Conservation (phyloP, 1,140 invertebrate genomes). For the Drosophila athabasca region DNA sequence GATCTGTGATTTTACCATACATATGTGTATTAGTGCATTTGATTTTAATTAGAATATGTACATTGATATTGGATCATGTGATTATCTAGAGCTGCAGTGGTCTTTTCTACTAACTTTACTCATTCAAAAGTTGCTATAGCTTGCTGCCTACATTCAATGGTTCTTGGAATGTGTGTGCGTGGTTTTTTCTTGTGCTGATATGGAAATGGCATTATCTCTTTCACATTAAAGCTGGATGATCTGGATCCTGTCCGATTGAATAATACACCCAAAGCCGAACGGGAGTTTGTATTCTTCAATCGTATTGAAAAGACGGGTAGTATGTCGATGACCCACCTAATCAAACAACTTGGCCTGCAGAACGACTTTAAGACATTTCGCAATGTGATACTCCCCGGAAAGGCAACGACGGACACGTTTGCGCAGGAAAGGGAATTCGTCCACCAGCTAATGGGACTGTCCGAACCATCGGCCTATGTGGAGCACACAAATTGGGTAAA, state of each 20-base stretch:
- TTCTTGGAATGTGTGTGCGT: neutral
- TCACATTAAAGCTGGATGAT: slow-evolving; percentile 53
- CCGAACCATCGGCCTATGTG: slow-evolving; percentile 64
- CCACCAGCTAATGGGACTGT: slow-evolving; percentile 58
- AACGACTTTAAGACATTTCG: slow-evolving; percentile 51
- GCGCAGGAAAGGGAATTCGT: slow-evolving; percentile 88
- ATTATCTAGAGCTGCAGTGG: no score
- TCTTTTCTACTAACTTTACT: slow-evolving; percentile 27
- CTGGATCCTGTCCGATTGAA: slow-evolving; percentile 86
- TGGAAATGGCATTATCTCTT: slow-evolving; percentile 4
- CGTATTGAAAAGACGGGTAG: slow-evolving; percentile 94
- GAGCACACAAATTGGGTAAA: slow-evolving; percentile 85
- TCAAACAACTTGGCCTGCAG: slow-evolving; percentile 85
- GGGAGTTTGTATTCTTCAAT: slow-evolving; percentile 90
- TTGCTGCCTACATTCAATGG: no score
- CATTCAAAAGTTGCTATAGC: neutral
- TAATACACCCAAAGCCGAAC: slow-evolving; percentile 89
- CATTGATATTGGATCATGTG: no score
- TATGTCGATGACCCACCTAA: slow-evolving; percentile 93
- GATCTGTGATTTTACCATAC: slow-evolving; percentile 8
- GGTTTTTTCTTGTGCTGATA: neutral
- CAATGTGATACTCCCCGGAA: slow-evolving; percentile 21
- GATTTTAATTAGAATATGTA: no score
- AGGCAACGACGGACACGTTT: slow-evolving; percentile 43
- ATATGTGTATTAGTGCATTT: no score